A percentile compares a stretch with the other conserved stretches of the same genome.
phyloP scores from a whole-genome alignment of 2,113 vertebrate species.

The Cervus canadensis region DNA sequence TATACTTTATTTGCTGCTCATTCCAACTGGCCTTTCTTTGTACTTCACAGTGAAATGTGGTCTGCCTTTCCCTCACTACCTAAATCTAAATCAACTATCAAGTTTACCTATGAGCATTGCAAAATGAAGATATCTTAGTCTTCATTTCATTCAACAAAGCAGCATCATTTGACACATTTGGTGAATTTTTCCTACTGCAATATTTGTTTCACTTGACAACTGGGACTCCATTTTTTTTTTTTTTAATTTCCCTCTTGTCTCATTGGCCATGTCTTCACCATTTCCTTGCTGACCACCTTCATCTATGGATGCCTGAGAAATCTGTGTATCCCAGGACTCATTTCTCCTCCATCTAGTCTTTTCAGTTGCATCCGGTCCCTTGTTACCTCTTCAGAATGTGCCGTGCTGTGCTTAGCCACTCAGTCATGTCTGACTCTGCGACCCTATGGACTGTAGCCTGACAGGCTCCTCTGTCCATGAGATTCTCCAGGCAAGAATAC shows the following conservation, averaged over 20 bases:
- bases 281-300: not conserved
- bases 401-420: not conserved
- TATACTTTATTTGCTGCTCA: not conserved
- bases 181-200: not conserved
- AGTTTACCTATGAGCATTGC: not conserved
- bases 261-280: not conserved
- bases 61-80: not conserved
- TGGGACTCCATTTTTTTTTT: not conserved
- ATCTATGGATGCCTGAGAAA: not conserved
- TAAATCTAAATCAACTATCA: not conserved
- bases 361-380: not conserved
- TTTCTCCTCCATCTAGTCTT: not conserved
- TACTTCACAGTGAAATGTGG: not conserved
- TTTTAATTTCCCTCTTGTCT: not conserved
- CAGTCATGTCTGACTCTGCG: not conserved
- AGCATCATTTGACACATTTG: not conserved
- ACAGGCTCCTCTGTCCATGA: not conserved
- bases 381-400: not conserved
- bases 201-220: not conserved
- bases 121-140: not conserved
- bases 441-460: not conserved
- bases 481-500: not conserved
- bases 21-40: not conserved
- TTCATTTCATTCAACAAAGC: not conserved
- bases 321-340: not conserved